Conservation (phyloP, 1,140 invertebrate genomes). For the Nomia melanderi region DNA sequence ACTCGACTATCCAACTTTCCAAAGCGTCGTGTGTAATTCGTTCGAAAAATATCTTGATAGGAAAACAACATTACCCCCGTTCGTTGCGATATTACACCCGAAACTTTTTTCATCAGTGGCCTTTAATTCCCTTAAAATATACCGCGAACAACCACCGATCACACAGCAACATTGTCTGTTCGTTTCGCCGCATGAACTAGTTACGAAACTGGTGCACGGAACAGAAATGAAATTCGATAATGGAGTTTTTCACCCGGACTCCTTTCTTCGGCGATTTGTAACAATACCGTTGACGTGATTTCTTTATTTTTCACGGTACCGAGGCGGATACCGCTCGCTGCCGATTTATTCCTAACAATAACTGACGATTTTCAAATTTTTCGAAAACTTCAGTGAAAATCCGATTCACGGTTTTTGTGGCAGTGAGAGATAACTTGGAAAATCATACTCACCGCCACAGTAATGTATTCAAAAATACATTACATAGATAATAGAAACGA, state of each 20-base stretch:
- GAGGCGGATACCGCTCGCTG: neutral
- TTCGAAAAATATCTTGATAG: neutral
- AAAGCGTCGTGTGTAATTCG: neutral
- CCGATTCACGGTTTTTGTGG: neutral
- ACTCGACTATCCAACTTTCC: neutral
- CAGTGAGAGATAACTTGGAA: neutral
- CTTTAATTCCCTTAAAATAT: conserved; percentile 9
- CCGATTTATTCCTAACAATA: neutral
- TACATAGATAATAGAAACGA: too few relatives aligned
- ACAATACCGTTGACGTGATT: neutral
- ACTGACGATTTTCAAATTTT: neutral
- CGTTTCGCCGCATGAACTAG: conserved; percentile 1
- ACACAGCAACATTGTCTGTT: conserved; percentile 1
- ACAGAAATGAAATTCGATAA: conserved; percentile 12
- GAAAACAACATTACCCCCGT: too few relatives aligned
- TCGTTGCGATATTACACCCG: neutral
- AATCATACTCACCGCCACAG: neutral
- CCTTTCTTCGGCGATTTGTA: neutral
- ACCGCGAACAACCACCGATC: neutral
- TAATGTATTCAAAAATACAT: too few relatives aligned
- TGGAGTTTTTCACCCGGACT: neutral
- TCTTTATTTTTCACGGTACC: neutral
- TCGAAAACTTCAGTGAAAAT: neutral
- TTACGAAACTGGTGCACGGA: neutral
- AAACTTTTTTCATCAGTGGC: conserved; percentile 18